Evolutionary conservation across 2,113 vertebrate species (phyloP).

Genomic region (Sorex fumeus): DNA sequence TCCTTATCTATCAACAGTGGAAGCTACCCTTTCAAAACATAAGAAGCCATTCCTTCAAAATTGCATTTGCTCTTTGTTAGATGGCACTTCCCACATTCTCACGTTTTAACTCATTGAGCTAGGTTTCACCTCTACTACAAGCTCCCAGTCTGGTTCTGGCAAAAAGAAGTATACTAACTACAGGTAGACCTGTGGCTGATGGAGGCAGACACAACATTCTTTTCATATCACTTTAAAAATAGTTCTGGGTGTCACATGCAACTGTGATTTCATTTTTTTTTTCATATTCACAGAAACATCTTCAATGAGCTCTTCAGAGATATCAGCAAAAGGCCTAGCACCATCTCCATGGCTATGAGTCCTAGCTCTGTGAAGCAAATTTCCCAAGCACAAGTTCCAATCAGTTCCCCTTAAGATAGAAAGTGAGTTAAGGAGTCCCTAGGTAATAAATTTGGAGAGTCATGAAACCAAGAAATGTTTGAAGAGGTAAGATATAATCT

Average conservation of each 20-base stretch:
- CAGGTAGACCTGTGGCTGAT: neutral
- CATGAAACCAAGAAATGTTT: too few species aligned
- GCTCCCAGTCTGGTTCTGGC: neutral
- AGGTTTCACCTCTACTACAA: neutral
- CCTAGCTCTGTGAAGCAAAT: neutral
- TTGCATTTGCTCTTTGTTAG: neutral
- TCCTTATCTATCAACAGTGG: neutral
- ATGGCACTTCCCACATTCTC: too few species aligned
- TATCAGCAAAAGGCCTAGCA: neutral
- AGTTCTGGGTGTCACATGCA: neutral
- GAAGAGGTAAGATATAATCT: too few species aligned
- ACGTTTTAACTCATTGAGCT: too few species aligned
- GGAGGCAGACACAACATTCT: neutral
- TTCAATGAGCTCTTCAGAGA: neutral
- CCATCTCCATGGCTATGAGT: fast-evolving
- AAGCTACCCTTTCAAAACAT: neutral
- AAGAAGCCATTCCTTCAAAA: neutral
- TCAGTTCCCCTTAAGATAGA: neutral
- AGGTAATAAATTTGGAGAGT: too few species aligned
- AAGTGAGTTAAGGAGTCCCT: too few species aligned
- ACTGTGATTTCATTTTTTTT: neutral
- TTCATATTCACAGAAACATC: neutral
- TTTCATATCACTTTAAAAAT: neutral
- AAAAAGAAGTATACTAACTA: too few species aligned
- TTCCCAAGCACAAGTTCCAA: neutral